Conservation (phyloP, 2,797 vertebrate genomes). For the Bryconaethiops microstoma region DNA sequence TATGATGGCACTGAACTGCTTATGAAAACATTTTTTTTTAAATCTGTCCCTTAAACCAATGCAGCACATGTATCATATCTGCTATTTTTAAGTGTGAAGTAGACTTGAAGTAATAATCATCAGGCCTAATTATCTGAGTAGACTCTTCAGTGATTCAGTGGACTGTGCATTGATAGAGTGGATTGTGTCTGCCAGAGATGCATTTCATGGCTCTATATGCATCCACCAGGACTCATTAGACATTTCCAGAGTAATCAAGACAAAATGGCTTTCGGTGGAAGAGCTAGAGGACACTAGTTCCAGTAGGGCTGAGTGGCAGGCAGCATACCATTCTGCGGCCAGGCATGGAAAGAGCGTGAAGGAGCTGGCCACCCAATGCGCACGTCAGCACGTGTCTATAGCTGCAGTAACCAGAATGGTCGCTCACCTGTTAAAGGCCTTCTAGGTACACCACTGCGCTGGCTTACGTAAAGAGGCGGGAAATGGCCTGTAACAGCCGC, state of each 20-base stretch:
- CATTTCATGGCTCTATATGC: constrained; percentile 13
- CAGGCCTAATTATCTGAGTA: not conserved
- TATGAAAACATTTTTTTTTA: no score
- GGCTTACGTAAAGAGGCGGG: constrained; percentile 16
- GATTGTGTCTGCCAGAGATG: not conserved
- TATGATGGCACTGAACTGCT: constrained; percentile 11
- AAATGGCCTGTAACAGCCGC: constrained; percentile 20
- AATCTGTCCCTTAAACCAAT: not conserved
- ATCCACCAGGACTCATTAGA: not conserved
- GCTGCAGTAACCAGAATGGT: constrained; percentile 14
- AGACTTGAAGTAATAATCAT: not conserved
- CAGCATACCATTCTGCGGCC: not conserved
- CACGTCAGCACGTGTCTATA: not conserved
- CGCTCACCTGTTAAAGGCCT: constrained; percentile 1
- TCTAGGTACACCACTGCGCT: constrained; percentile 13
- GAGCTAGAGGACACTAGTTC: not conserved
- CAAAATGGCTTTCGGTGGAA: constrained; percentile 27
- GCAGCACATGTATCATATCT: not conserved
- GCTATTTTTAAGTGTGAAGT: not conserved
- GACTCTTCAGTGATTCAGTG: not conserved
- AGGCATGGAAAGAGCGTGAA: not conserved
- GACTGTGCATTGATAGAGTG: constrained; percentile 3
- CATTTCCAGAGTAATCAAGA: constrained; percentile 36
- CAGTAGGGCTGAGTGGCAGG: not conserved
- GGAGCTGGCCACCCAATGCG: not conserved